phyloP scores from a whole-genome alignment of 2,888 invertebrate species.

The Nemoura dubitans region DNA sequence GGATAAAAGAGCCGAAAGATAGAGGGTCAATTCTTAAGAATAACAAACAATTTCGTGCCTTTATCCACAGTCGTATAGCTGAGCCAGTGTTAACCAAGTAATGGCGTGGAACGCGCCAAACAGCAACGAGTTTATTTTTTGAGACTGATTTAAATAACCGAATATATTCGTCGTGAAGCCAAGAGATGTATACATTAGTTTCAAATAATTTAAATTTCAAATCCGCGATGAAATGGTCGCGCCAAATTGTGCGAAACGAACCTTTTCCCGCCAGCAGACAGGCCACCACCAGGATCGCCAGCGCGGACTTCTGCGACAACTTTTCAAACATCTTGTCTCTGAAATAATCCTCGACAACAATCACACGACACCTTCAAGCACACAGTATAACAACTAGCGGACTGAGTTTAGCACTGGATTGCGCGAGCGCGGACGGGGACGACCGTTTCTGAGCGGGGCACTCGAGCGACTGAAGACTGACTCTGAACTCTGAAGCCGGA shows the following conservation, averaged over 20 bases:
- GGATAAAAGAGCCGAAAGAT: constrained; percentile 16
- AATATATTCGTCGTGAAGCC: background rate
- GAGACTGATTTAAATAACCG: background rate
- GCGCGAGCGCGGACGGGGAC: background rate
- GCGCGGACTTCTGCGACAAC: background rate
- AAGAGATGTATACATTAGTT: background rate
- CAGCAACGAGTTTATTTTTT: background rate
- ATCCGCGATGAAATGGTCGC: background rate
- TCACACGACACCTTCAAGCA: background rate
- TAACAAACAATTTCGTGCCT: background rate
- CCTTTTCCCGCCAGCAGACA: constrained; percentile 38
- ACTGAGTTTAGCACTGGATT: background rate
- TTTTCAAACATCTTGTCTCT: background rate
- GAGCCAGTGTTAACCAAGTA: background rate
- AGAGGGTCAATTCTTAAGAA: constrained; percentile 7
- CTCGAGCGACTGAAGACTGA: background rate
- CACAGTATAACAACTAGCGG: background rate
- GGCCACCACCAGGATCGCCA: background rate
- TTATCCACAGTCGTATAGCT: background rate
- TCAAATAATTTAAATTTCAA: background rate
- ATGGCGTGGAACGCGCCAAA: background rate
- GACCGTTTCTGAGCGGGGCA: background rate
- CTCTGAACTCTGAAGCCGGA: background rate
- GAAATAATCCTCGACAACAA: constrained; percentile 20
- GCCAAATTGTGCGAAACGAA: background rate